Conservation (phyloP, 2,888 invertebrate species). For the Smittia aterrima region DNA sequence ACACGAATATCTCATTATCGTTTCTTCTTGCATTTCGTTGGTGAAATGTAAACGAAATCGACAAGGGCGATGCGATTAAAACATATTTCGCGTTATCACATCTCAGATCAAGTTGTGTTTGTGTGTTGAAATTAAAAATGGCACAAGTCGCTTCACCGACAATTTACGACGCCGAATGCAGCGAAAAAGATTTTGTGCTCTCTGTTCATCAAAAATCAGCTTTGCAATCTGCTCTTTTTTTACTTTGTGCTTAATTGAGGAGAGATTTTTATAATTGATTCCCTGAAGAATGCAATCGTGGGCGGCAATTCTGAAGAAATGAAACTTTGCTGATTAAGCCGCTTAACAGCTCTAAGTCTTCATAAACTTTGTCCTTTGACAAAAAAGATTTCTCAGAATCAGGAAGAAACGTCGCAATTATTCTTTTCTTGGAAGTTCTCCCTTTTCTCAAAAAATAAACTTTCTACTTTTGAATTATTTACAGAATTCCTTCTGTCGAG, state of each 20-base stretch:
- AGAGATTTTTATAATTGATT: neutral
- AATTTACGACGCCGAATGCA: neutral
- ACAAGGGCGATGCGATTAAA: conserved; percentile 18
- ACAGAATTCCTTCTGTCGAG: too few species aligned
- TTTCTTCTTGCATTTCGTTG: neutral
- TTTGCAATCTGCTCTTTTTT: neutral
- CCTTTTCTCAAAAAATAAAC: neutral
- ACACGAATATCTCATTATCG: neutral
- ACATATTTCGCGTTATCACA: neutral
- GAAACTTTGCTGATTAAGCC: too few species aligned
- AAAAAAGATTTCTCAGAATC: too few species aligned
- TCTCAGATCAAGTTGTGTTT: neutral
- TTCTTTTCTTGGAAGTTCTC: too few species aligned
- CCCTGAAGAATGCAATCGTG: neutral
- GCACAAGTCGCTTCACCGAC: neutral
- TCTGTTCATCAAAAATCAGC: neutral
- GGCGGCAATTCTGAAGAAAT: neutral
- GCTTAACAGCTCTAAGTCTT: too few species aligned
- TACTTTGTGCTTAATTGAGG: conserved; percentile 15
- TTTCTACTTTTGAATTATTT: neutral
- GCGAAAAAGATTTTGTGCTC: neutral
- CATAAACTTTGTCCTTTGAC: too few species aligned
- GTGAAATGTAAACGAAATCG: neutral
- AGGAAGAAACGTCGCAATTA: too few species aligned
- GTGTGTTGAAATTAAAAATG: conserved; percentile 1